Evolutionary conservation across 2,113 vertebrate genomes (phyloP).

Genomic region (Forbesichthys agassizii): DNA sequence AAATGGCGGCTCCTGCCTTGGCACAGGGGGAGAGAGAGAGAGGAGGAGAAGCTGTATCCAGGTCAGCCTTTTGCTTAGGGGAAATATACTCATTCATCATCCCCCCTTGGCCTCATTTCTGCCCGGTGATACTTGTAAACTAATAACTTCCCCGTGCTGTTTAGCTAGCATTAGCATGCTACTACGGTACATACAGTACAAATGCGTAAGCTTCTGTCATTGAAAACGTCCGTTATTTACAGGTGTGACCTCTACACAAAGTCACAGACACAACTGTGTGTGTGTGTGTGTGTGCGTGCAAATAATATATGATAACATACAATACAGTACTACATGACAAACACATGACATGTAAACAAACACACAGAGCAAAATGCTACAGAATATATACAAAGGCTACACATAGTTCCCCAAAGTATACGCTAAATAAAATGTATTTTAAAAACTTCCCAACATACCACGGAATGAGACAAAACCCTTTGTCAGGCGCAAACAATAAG

Average conservation of each 20-base stretch:
- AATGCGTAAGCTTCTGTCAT: background rate
- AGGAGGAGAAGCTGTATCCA: constrained; percentile 79
- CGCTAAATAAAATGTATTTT: too few species aligned
- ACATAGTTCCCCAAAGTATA: too few species aligned
- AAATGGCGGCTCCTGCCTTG: constrained; percentile 91
- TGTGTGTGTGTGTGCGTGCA: too few species aligned
- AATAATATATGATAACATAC: too few species aligned
- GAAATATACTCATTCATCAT: constrained; percentile 91
- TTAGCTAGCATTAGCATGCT: constrained; percentile 80
- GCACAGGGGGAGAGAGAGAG: constrained; percentile 74
- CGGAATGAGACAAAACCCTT: too few species aligned
- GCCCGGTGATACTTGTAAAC: constrained; percentile 85
- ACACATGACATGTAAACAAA: too few species aligned
- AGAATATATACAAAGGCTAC: too few species aligned
- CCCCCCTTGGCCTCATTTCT: constrained; percentile 94
- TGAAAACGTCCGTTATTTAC: background rate
- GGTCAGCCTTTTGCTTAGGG: constrained; percentile 93
- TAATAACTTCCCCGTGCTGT: constrained; percentile 85
- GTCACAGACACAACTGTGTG: too few species aligned
- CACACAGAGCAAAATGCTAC: too few species aligned
- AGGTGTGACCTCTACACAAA: background rate
- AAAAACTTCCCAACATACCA: too few species aligned
- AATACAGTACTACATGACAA: too few species aligned
- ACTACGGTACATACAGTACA: constrained; percentile 28
- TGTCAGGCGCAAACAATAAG: too few species aligned